These are phyloP conservation scores for Anguilla obscura DNA, from an alignment of 2,797 vertebrate genomes.

Conservation along the genomic window DNA sequence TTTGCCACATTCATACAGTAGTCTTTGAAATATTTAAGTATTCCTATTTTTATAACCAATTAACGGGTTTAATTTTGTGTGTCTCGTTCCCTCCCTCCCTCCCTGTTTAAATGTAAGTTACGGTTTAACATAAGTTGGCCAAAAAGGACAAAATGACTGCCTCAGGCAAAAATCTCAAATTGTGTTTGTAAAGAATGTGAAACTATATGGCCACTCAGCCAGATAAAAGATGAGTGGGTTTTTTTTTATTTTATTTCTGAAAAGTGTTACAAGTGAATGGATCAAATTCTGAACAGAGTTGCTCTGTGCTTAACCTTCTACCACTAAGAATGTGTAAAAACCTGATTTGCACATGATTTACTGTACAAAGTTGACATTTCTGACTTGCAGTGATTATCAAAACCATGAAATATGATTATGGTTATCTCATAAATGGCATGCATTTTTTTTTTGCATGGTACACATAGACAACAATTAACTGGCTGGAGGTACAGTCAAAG, in stretches of 20 bases:
- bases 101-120: neutral
- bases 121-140: neutral
- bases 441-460: neutral
- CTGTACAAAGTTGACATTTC: conserved; percentile 12
- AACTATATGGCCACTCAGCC: neutral
- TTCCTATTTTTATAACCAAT: neutral
- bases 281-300: neutral
- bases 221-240: neutral
- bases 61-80: neutral
- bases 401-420: conserved; percentile 18
- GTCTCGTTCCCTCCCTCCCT: neutral
- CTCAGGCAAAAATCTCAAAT: no score
- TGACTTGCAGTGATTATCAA: conserved; percentile 6
- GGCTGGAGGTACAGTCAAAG: neutral
- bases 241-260: no score
- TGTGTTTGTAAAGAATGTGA: neutral
- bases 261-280: neutral
- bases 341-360: neutral
- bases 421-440: neutral
- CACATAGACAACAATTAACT: neutral
- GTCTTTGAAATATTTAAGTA: no score
- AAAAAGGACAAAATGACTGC: neutral
- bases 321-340: conserved; percentile 7
- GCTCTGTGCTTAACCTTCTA: neutral
- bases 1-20: no score